phyloP scores from a whole-genome alignment of 2,888 invertebrate species.

The Sesia apiformis region DNA sequence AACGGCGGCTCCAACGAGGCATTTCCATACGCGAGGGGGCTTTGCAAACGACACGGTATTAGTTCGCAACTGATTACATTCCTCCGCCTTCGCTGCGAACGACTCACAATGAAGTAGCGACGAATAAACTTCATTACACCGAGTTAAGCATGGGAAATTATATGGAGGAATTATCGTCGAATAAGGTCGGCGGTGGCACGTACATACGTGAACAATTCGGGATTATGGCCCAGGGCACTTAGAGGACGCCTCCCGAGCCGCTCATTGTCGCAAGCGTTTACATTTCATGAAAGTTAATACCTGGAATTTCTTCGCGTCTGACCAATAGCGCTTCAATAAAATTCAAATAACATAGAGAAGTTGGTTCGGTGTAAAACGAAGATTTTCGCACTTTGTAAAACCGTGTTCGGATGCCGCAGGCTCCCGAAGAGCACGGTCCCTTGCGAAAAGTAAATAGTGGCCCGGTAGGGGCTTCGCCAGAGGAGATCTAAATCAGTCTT shows the following conservation, averaged over 20 bases:
- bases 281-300: constrained; percentile 33
- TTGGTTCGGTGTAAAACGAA: constrained; percentile 12
- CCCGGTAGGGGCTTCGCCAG: constrained; percentile 47
- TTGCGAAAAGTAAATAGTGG: constrained; percentile 65
- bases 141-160: constrained; percentile 71
- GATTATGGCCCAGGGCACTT: constrained; percentile 52
- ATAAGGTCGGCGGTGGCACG: constrained; percentile 40
- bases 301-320: constrained; percentile 29
- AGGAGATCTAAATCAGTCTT: constrained; percentile 65
- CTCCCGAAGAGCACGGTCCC: constrained; percentile 27
- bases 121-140: constrained; percentile 72
- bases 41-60: constrained; percentile 59
- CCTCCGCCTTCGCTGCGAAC: constrained; percentile 56
- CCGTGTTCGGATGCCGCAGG: constrained; percentile 35
- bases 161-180: constrained; percentile 69
- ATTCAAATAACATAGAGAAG: constrained; percentile 11
- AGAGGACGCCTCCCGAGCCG: constrained; percentile 33
- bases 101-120: constrained; percentile 68
- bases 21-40: constrained; percentile 68
- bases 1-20: constrained; percentile 62
- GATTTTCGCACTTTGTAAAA: constrained; percentile 37
- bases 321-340: constrained; percentile 11
- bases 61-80: constrained; percentile 74
- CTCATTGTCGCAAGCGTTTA: constrained; percentile 31
- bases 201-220: constrained; percentile 27